Percentiles rank a stretch among this genome's conserved stretches.
These are phyloP conservation scores for Hydra vulgaris DNA, from an alignment of 30 jellyfish, hydroid and myxozoan genomes.

Conservation along the genomic window DNA sequence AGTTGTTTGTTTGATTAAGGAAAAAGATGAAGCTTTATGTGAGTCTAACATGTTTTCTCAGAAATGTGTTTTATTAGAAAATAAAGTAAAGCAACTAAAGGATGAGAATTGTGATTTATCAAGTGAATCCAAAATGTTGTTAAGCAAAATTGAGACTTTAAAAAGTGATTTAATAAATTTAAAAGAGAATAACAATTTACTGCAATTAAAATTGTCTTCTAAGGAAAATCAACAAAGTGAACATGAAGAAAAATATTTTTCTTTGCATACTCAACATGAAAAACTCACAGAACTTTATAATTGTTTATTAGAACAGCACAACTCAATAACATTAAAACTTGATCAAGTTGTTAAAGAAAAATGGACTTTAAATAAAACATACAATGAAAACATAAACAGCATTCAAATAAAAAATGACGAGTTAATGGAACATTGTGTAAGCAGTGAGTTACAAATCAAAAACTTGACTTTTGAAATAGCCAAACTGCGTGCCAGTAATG, in stretches of 20 bases:
- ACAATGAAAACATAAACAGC: neutral
- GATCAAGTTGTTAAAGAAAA: constrained; percentile 3
- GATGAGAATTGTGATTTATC: neutral
- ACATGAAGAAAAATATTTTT: neutral
- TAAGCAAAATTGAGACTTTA: neutral
- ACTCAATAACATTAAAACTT: neutral
- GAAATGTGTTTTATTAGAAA: neutral
- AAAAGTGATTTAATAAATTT: neutral
- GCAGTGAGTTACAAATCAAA: neutral
- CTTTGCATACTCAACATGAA: neutral
- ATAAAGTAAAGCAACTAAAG: neutral
- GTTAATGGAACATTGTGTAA: neutral
- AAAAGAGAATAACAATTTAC: neutral
- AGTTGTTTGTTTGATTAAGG: neutral
- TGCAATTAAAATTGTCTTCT: neutral
- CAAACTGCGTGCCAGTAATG: constrained; percentile 10
- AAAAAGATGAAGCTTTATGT: neutral
- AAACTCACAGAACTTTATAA: neutral
- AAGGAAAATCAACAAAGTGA: neutral
- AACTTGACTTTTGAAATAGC: constrained; percentile 19
- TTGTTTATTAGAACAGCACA: neutral
- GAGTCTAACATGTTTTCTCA: neutral
- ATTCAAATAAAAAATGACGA: neutral
- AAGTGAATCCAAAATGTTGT: neutral
- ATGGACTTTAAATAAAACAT: neutral